Percentiles rank a stretch among this genome's conserved stretches.
phyloP scores from a whole-genome alignment of 2,888 invertebrate species.

The Plebejus argus region DNA sequence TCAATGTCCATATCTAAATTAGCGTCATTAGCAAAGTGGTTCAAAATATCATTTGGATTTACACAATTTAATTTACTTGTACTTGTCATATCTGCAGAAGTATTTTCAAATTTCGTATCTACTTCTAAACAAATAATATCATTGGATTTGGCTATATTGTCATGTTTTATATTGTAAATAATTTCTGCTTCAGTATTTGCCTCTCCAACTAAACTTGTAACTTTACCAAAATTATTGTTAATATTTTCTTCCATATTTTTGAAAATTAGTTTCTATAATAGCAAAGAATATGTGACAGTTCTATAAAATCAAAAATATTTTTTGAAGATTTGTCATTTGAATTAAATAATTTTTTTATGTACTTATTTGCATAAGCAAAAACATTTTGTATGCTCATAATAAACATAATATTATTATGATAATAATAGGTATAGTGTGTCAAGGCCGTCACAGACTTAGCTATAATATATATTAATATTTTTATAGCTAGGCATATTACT shows the following conservation, averaged over 20 bases:
- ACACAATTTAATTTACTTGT: background rate
- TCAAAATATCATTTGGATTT: conserved; percentile 14
- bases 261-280: background rate
- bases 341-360: no score
- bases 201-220: background rate
- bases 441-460: no score
- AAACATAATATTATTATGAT: no score
- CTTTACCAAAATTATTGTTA: background rate
- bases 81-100: background rate
- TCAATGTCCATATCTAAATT: background rate
- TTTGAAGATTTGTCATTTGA: no score
- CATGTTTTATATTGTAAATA: no score
- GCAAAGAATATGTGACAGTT: background rate
- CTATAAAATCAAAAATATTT: background rate
- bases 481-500: no score
- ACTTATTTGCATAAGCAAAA: no score
- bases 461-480: no score
- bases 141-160: no score
- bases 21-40: conserved; percentile 15
- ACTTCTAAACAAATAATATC: no score
- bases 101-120: background rate
- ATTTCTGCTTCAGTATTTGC: background rate
- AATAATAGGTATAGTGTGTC: no score
- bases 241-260: background rate
- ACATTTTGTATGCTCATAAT: no score